Evolutionary conservation across 2,113 vertebrate genomes (phyloP).

Genomic region (Mungos mungo): DNA sequence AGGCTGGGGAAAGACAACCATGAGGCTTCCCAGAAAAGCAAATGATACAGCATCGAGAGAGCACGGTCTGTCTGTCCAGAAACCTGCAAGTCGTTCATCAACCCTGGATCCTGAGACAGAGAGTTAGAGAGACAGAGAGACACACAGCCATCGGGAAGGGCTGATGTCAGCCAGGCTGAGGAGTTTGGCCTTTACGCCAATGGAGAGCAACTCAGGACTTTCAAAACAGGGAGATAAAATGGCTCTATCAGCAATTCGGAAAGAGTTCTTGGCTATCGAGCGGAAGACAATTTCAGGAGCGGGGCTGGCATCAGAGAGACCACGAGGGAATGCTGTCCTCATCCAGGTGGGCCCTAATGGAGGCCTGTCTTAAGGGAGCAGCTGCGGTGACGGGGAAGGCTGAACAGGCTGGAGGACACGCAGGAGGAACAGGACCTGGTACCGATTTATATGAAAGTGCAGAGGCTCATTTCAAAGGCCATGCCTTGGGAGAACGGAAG

Average conservation of each 20-base stretch:
- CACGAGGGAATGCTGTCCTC: neutral
- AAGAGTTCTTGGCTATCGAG: neutral
- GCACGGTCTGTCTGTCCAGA: neutral
- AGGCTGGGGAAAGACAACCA: no score
- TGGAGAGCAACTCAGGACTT: neutral
- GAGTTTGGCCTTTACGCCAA: neutral
- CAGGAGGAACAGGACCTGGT: neutral
- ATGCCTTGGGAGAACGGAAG: neutral
- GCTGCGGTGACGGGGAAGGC: fast-evolving
- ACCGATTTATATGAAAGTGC: neutral
- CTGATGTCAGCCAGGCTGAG: neutral
- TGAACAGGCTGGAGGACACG: neutral
- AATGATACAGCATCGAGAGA: fast-evolving
- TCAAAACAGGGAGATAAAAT: neutral
- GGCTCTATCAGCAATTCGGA: neutral
- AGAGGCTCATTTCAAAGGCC: neutral
- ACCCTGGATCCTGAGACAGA: neutral
- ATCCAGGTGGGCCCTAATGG: neutral
- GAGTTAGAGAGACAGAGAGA: neutral
- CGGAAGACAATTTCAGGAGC: neutral
- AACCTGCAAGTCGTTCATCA: neutral
- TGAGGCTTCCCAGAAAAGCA: neutral
- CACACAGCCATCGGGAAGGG: neutral
- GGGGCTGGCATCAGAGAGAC: neutral
- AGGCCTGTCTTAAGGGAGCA: neutral